Conservation (phyloP, 2,797 vertebrate genomes). For the Ctenopoma multispine region DNA sequence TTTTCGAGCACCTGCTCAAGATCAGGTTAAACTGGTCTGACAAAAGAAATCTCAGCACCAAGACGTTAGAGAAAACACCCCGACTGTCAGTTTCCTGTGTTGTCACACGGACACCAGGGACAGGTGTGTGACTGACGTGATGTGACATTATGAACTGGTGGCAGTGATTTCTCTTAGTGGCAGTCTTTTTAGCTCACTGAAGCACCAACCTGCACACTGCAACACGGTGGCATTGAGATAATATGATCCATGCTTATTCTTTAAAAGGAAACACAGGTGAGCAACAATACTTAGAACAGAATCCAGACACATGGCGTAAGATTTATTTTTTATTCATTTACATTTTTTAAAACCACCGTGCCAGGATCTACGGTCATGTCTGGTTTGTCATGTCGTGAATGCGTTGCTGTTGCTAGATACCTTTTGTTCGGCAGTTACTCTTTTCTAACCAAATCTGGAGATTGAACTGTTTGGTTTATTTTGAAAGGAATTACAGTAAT, state of each 20-base stretch:
- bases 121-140: slow-evolving; percentile 41
- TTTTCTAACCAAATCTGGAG: too few relatives aligned
- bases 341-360: background rate
- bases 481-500: too few relatives aligned
- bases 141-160: background rate
- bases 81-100: slow-evolving; percentile 31
- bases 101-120: slow-evolving; percentile 45
- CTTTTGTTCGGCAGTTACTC: background rate
- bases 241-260: slow-evolving; percentile 11
- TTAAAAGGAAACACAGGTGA: slow-evolving; percentile 68
- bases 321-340: too few relatives aligned
- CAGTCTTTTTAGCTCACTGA: background rate
- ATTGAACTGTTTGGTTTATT: too few relatives aligned
- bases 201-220: background rate
- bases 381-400: background rate
- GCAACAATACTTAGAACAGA: slow-evolving; percentile 10
- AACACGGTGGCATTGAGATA: slow-evolving; percentile 11
- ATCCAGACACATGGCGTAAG: background rate
- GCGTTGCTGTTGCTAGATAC: background rate
- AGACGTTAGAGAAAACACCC: slow-evolving; percentile 58
- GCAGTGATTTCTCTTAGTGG: slow-evolving; percentile 5
- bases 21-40: slow-evolving; percentile 75
- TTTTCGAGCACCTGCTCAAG: slow-evolving; percentile 8
- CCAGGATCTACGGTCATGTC: background rate
- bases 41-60: slow-evolving; percentile 53